Evolutionary conservation across 2,797 vertebrate species (phyloP).

Genomic region (Tangara arthus): DNA sequence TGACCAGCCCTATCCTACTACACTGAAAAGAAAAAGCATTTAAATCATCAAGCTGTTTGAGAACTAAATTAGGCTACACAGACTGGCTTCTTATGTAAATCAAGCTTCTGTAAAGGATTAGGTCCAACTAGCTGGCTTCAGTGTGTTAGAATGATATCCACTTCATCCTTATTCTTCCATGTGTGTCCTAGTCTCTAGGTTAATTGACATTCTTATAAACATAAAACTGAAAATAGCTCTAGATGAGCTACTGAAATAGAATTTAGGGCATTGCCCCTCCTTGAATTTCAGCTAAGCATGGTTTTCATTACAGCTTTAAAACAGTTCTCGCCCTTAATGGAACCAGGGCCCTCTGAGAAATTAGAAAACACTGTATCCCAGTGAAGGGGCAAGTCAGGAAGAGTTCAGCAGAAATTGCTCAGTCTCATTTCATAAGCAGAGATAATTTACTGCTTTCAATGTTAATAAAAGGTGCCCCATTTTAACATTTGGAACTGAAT

Average conservation of each 20-base stretch:
- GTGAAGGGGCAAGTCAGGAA: constrained; percentile 59
- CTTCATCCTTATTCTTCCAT: constrained; percentile 53
- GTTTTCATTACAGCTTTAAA: constrained; percentile 64
- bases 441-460: constrained; percentile 68
- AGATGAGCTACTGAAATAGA: constrained; percentile 59
- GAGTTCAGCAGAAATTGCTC: constrained; percentile 63
- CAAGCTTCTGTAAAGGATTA: constrained; percentile 69
- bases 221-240: constrained; percentile 68
- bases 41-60: constrained; percentile 57
- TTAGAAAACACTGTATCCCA: constrained; percentile 56
- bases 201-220: constrained; percentile 77
- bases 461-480: constrained; percentile 61
- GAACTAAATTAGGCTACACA: constrained; percentile 74
- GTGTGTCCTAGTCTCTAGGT: constrained; percentile 73
- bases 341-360: constrained; percentile 61
- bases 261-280: constrained; percentile 55
- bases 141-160: constrained; percentile 69
- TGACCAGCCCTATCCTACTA: not conserved
- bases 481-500: constrained; percentile 55
- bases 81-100: constrained; percentile 75
- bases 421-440: constrained; percentile 61
- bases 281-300: constrained; percentile 32
- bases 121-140: constrained; percentile 74
- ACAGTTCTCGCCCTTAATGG: constrained; percentile 68
- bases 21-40: not conserved